These are phyloP conservation scores for Probaryconus sp. DNA, from an alignment of 1,140 invertebrate species.

Conservation along the genomic window DNA sequence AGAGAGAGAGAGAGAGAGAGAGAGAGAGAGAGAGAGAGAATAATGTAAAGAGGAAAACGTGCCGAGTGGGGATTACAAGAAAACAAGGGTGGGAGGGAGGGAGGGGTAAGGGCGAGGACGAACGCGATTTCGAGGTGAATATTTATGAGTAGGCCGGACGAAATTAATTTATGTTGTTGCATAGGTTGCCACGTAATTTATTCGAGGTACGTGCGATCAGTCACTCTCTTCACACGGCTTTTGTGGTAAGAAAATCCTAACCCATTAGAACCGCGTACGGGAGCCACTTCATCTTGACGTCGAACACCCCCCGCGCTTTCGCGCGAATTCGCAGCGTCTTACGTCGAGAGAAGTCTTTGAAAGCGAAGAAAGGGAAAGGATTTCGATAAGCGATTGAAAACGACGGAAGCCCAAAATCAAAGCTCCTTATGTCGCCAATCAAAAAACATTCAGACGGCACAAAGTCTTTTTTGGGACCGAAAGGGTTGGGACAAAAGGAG, in stretches of 20 bases:
- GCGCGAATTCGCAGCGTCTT: constrained; percentile 43
- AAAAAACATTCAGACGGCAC: constrained; percentile 11
- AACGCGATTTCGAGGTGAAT: constrained; percentile 74
- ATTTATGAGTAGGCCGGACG: constrained; percentile 74
- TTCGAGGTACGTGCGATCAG: constrained; percentile 74
- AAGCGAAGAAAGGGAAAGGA: too few species aligned
- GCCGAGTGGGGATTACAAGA: constrained; percentile 37
- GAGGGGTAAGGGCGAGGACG: constrained; percentile 68
- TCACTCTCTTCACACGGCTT: constrained; percentile 74
- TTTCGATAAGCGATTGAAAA: not conserved
- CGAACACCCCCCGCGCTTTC: constrained; percentile 45
- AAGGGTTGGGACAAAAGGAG: constrained; percentile 16
- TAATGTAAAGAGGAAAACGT: constrained; percentile 34
- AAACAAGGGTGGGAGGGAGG: constrained; percentile 38
- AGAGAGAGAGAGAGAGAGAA: constrained; percentile 46
- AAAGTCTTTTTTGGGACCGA: not conserved
- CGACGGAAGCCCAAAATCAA: too few species aligned
- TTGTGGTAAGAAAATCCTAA: constrained; percentile 72
- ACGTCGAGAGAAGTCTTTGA: constrained; percentile 12
- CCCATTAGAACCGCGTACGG: constrained; percentile 66
- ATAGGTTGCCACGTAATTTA: constrained; percentile 77
- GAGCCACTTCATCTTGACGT: constrained; percentile 56
- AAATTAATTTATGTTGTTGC: constrained; percentile 78
- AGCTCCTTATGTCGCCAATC: constrained; percentile 1
- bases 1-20: constrained; percentile 33